Base-by-base conservation (phyloP, 2,888 invertebrate species). In the Heteromyza rotundicornis region DNA sequence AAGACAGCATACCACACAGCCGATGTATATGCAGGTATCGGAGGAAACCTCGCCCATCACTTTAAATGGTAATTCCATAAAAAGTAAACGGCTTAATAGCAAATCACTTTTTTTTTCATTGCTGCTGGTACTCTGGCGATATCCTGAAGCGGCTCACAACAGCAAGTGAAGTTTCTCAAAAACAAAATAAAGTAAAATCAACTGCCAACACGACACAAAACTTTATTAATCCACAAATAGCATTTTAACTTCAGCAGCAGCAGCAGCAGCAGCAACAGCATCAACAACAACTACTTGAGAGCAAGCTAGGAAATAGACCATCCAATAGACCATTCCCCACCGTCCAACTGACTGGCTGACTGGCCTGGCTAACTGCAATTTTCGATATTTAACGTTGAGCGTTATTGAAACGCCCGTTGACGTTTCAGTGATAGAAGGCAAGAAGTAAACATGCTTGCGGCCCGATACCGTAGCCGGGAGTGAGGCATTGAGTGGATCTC, bases 21-120 rank as follows among this genome's bases (percentile, higher is more conserved):
- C 19, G 3, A 47, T 17, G 47, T 47, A 20, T 20, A 47, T 5
- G 20, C 20, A 40, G 14, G n/a, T n/a, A n/a, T n/a, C 8, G 3
- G 40, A 3, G 16, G 3, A 55, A 58, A 60, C 66, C 66, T 62
- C 66, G 62, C 66, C 66, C 66, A 66, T 63, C 64, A 63, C 66
- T 63, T 59, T 59, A 63, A 59, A 66, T 66, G 66, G 66, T 55
- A 51, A 61, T 61, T 56, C 57, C 57, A 63, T 64, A 66, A 66
- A 66, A 66, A 66, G 66, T 60, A 64, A 63, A 66, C 63, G 62
- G 64, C 64, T 64, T 66, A 62, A 60, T 64, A 62, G 62, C 60
- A 64, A 63, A 64, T 66, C 66, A 60, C 60, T 66, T 64, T 52
- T 57, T 51, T 60, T 62, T 59, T 57, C 55, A 63, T 47, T 17